Evolutionary conservation across 2,797 vertebrate species (phyloP).

Genomic region (Sternarchorhynchus goeldii): DNA sequence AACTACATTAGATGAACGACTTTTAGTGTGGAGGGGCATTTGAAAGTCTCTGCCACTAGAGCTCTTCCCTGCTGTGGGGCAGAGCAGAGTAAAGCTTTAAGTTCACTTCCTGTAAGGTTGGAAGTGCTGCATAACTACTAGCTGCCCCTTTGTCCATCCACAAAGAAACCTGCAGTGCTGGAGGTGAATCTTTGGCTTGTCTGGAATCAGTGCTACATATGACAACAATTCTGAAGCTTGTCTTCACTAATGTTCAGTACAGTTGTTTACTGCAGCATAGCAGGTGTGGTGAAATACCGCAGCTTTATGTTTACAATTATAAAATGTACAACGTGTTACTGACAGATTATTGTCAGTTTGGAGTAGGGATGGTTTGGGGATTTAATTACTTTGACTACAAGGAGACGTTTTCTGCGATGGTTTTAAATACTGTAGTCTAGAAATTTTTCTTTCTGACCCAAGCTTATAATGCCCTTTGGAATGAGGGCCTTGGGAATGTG

Average conservation of each 20-base stretch:
- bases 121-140: slow-evolving; percentile 60
- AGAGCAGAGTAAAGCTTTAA: slow-evolving; percentile 64
- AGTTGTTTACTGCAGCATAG: neutral
- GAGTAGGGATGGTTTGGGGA: neutral
- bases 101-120: slow-evolving; percentile 66
- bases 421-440: neutral
- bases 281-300: slow-evolving; percentile 13
- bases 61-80: slow-evolving; percentile 50
- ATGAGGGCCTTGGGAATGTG: slow-evolving; percentile 25
- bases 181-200: slow-evolving; percentile 68
- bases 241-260: slow-evolving; percentile 7
- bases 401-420: neutral
- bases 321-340: neutral
- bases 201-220: slow-evolving; percentile 47
- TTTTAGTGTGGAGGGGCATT: slow-evolving; percentile 73
- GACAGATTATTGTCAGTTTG: neutral
- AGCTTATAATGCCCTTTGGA: slow-evolving; percentile 23
- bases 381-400: slow-evolving; percentile 9
- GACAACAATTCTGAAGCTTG: neutral
- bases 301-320: slow-evolving; percentile 9
- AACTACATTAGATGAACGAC: slow-evolving; percentile 73
- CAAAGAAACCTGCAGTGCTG: slow-evolving; percentile 62
- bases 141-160: no score
- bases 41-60: slow-evolving; percentile 56
- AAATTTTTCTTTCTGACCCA: slow-evolving; percentile 4